Base-by-base conservation (phyloP, 1,140 invertebrate species). In the Atta cephalotes region DNA sequence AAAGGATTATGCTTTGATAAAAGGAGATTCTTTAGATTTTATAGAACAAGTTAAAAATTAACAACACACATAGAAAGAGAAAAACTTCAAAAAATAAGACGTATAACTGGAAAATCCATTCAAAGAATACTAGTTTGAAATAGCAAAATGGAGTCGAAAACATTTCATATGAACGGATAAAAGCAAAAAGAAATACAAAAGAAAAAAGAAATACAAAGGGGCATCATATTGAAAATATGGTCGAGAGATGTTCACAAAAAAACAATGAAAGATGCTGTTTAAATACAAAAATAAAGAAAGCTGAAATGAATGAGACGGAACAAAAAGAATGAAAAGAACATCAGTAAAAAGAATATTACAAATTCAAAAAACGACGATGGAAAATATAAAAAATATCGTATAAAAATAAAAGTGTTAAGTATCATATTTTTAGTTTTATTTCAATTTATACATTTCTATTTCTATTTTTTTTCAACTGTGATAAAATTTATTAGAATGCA, bases 241-340 rank as follows among this genome's bases (percentile, higher is more conserved):
- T 60, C 78, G 72, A 60, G 25, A 82, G 51, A 80, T 85, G 87
- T 86, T 31, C 56, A 28, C 62, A 45, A 84, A 81, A 87, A 82
- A 86, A 65, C 39, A 58, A 66, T 39, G 14, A 31, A 21, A 58
- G 58, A 87, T 5, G 18, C 49, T 28, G 21, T 70, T 5, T 28
- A 3, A 31, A 18, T 58, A n/a, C 2, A 35, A 81, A 63, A 80
- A 80, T 21, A 58, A n/a, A 28, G 53, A 9, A 66, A 39, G 10
- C 45, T 31, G 2, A 35, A 35, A 74, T 35, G 68, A 82, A 62
- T 74, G 53, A 53, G 53, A 45, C 25, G 39, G 5, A 74, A 9
- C 14, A 72, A 82, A 71, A n/a, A 21, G 49, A 35, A 82, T 62
- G 39, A 82, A 25, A 62, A 25, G 3, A 25, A 82, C 5, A 4